Base-by-base conservation (phyloP, 1,140 invertebrate species). In the Macrocentrus cingulum region DNA sequence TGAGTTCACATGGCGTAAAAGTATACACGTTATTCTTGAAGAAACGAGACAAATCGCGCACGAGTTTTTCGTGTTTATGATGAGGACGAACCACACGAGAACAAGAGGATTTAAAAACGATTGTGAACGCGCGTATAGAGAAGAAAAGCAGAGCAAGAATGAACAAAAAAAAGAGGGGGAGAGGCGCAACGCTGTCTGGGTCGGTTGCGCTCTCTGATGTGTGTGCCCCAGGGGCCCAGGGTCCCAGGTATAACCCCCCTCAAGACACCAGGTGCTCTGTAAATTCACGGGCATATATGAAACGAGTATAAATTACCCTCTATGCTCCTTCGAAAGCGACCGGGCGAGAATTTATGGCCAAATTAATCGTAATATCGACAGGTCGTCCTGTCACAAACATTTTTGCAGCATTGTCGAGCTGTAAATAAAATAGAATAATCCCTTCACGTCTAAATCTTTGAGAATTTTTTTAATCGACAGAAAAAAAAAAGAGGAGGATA, bases 291-390 rank as follows among this genome's bases (percentile, higher is more conserved):
- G 8, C 2, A 44, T n/a, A 65, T 18, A 62, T 65, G 62, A 67
- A 68, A 67, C 46, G 64, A 70, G 63, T 66, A 79, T 79, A 77
- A 74, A 77, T 79, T 79, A 76, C 66, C 63, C 59, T 63, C 53
- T 60, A 51, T 48, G 64, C 64, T 72, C 75, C 68, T 55, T 70
- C 56, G 71, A 77, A 77, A 63, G 52, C 63, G 63, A 66, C 69
- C 56, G 57, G 36, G 22, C 54, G 65, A 71, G 72, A 77, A 79
- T 79, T 78, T 79, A 79, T 68, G 72, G 70, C 64, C 66, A 63
- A 76, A 79, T 79, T 77, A 78, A 78, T 79, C 67, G 77, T 70
- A 67, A 68, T 69, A 75, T 79, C 66, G 74, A 71, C 72, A 66
- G 63, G 61, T 60, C 56, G 11, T 22, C 20, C 23, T 32, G 22